Evolutionary conservation across 2,113 vertebrate species (phyloP), one percentile per base, ranked within the genome.

Genomic region (Cochlearius cochlearius): DNA sequence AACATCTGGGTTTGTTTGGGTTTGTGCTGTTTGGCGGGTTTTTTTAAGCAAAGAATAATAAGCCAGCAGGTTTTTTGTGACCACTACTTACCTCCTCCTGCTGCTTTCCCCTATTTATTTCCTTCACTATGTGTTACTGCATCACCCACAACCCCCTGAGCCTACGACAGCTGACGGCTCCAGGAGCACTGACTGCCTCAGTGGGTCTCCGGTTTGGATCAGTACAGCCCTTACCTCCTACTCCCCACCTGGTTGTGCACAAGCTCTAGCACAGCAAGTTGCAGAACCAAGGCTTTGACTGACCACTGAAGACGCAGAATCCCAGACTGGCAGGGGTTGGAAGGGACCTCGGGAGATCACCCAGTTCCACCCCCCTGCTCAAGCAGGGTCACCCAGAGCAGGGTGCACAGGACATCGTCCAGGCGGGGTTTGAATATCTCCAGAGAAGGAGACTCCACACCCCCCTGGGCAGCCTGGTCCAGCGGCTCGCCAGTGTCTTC

Each of bases 181-280:
- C 4, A 73, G 71, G 43, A 92, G 39, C 53, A 26, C 15, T 0
- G 0, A 10, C 13, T 29, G 26, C 20, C 58, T 38, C 4, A 2
- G 41, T 4, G 36, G 25, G 82, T 29, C 81, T 39, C 86, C 52
- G 39, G 18, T n/a, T 9, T 30, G 81, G 25, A 39, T 32, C 56
- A 14, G 21, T 1, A 20, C 36, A 79, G 60, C n/a, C 9, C 2
- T 38, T 45, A 73, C 15, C 6, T 32, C 20, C 53, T 26, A 10
- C 3, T 39, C 71, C 23, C 4, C 26, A 49, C 6, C 38, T 8
- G 11, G 9, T 5, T 53, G 17, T 2, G 14, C 50, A 67, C 43
- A 63, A 56, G 39, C 59, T 43, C 30, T 8, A 17, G 69, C 90
- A 41, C 26, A 78, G 77, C 53, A 52, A n/a, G 38, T 4, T 39